Percentiles rank a stretch among this genome's conserved stretches.
Conservation (phyloP, 1,140 invertebrate species). For the Drosophila asahinai region DNA sequence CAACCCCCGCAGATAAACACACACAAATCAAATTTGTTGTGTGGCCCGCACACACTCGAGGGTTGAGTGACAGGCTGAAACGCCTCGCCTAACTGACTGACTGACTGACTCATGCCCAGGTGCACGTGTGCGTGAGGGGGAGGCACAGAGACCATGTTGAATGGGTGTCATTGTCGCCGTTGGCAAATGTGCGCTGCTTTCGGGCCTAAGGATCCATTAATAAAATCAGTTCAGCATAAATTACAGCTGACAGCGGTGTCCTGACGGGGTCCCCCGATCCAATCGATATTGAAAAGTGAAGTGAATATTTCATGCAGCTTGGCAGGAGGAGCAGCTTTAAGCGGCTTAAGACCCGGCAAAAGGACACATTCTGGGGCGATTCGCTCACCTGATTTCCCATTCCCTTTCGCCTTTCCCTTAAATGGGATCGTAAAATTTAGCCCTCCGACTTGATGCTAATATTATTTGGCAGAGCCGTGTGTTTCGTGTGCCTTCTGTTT, state of each 20-base stretch:
- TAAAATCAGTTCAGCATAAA: constrained; percentile 61
- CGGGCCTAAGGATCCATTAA: constrained; percentile 53
- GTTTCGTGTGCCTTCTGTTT: constrained; percentile 38
- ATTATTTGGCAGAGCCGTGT: constrained; percentile 36
- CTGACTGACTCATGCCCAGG: constrained; percentile 48
- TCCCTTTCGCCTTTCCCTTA: background rate
- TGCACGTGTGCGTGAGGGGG: constrained; percentile 5
- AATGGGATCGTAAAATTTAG: constrained; percentile 47
- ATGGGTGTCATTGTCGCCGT: constrained; percentile 47
- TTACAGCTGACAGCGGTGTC: constrained; percentile 43
- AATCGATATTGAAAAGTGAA: constrained; percentile 66
- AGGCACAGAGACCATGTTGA: background rate
- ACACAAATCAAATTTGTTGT: constrained; percentile 46
- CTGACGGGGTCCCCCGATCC: constrained; percentile 5
- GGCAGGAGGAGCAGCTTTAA: constrained; percentile 30
- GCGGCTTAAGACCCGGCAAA: constrained; percentile 20
- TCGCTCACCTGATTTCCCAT: constrained; percentile 6
- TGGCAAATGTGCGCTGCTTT: constrained; percentile 40
- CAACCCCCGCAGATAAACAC: constrained; percentile 11
- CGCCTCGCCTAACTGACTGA: constrained; percentile 40
- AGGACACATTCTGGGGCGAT: background rate
- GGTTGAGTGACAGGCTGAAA: constrained; percentile 51
- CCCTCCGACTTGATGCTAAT: constrained; percentile 35
- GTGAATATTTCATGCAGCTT: constrained; percentile 41
- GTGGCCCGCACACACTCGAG: constrained; percentile 29